Percentiles rank a stretch among this genome's conserved stretches.
phyloP scores from a whole-genome alignment of 2,797 vertebrate genomes.

The Acridotheres tristis region DNA sequence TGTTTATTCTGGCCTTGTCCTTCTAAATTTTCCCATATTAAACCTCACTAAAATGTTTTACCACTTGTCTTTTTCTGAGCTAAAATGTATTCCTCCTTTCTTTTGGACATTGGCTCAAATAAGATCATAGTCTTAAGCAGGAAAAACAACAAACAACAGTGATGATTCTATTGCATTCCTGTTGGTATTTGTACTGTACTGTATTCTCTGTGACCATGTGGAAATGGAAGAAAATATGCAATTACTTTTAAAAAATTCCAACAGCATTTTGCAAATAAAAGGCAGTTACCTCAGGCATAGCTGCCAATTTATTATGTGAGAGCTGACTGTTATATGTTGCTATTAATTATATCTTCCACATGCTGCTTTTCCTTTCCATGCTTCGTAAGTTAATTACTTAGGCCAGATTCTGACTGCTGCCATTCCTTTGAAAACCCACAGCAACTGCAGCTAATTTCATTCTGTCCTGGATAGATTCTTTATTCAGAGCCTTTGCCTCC shows the following conservation, averaged over 20 bases:
- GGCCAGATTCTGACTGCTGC: conserved; percentile 31
- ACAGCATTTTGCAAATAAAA: conserved; percentile 58
- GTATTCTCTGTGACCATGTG: not conserved
- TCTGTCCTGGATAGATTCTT: not conserved
- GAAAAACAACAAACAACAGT: not conserved
- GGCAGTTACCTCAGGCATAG: conserved; percentile 50
- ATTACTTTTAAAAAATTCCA: conserved; percentile 45
- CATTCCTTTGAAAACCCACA: not conserved
- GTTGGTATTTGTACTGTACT: conserved; percentile 38
- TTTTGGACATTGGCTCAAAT: conserved; percentile 11
- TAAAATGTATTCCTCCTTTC: conserved; percentile 18
- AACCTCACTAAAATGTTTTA: not conserved
- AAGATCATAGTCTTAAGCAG: not conserved
- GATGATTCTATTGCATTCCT: conserved; percentile 19
- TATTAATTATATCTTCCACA: conserved; percentile 57
- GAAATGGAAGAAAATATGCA: conserved; percentile 51
- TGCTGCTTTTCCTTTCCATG: conserved; percentile 47
- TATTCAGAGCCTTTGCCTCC: not conserved
- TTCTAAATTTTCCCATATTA: conserved; percentile 40
- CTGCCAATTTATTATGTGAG: conserved; percentile 60
- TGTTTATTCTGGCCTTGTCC: conserved; percentile 34
- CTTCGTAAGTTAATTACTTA: conserved; percentile 28
- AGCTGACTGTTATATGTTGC: conserved; percentile 49
- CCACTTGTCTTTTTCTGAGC: not conserved
- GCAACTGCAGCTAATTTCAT: not conserved